Evolutionary conservation across 2,797 vertebrate species (phyloP).

Genomic region (Micromesistius poutassou): DNA sequence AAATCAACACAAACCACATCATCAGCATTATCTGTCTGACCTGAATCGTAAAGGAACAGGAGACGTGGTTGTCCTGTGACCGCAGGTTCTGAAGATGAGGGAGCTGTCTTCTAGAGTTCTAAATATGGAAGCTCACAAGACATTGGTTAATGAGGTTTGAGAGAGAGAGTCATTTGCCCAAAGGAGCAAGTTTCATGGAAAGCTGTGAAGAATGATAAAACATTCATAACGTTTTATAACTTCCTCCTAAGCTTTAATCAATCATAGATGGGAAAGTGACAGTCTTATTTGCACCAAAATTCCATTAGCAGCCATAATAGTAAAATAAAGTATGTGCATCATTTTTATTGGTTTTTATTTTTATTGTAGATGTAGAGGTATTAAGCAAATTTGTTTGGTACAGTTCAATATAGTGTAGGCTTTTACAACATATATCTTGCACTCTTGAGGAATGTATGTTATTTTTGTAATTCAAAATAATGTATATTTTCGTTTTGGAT

Average conservation of each 20-base stretch:
- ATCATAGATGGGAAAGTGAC: constrained; percentile 4
- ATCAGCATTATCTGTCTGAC: constrained; percentile 26
- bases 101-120: background rate
- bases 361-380: background rate
- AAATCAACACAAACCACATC: constrained; percentile 35
- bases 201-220: constrained; percentile 11
- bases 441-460: background rate
- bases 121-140: background rate
- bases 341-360: background rate
- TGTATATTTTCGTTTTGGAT: background rate
- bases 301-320: background rate
- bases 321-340: background rate
- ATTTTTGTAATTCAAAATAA: background rate
- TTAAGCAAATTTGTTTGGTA: background rate
- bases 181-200: background rate
- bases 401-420: background rate
- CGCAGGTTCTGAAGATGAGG: constrained; percentile 3
- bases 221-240: constrained; percentile 18
- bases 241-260: constrained; percentile 11
- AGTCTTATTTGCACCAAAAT: background rate
- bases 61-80: constrained; percentile 1
- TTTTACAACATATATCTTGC: background rate
- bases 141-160: background rate
- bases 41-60: constrained; percentile 21
- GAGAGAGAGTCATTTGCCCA: background rate